Percentiles rank a stretch among this genome's conserved stretches.
phyloP scores from a whole-genome alignment of 2,797 vertebrate genomes.

The Melanogrammus aeglefinus region DNA sequence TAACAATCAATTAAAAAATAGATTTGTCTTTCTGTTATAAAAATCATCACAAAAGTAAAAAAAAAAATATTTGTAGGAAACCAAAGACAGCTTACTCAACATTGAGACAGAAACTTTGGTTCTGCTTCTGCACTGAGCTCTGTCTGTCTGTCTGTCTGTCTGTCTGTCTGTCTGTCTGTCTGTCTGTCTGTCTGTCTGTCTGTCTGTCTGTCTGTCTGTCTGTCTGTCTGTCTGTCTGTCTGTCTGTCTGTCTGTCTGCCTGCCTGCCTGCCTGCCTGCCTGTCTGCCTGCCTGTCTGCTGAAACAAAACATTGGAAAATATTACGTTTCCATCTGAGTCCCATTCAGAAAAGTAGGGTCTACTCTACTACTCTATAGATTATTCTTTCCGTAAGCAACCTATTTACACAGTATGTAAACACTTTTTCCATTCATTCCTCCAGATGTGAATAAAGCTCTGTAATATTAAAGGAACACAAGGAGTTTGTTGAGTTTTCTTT shows the following conservation, averaged over 20 bases:
- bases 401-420: constrained; percentile 99
- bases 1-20: background rate
- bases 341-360: constrained; percentile 95
- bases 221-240: too few relatives aligned
- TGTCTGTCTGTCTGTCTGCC: too few relatives aligned
- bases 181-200: constrained; percentile 44
- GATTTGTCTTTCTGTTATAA: background rate
- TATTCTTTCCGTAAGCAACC: constrained; percentile 79
- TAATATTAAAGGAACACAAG: constrained; percentile 60
- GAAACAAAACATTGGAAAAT: constrained; percentile 91
- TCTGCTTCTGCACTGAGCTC: constrained; percentile 74
- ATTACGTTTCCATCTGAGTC: constrained; percentile 69
- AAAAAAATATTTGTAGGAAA: constrained; percentile 87
- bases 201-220: background rate
- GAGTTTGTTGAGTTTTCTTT: constrained; percentile 58
- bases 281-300: constrained; percentile 59
- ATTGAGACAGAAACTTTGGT: constrained; percentile 84
- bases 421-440: constrained; percentile 62
- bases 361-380: constrained; percentile 93
- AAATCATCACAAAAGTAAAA: background rate
- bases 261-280: too few relatives aligned
- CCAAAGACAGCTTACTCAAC: constrained; percentile 97
- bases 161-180: too few relatives aligned
- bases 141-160: too few relatives aligned
- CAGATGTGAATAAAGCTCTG: constrained; percentile 82